Evolutionary conservation across 2,113 vertebrate genomes (phyloP).

Genomic region (Chaenocephalus aceratus): DNA sequence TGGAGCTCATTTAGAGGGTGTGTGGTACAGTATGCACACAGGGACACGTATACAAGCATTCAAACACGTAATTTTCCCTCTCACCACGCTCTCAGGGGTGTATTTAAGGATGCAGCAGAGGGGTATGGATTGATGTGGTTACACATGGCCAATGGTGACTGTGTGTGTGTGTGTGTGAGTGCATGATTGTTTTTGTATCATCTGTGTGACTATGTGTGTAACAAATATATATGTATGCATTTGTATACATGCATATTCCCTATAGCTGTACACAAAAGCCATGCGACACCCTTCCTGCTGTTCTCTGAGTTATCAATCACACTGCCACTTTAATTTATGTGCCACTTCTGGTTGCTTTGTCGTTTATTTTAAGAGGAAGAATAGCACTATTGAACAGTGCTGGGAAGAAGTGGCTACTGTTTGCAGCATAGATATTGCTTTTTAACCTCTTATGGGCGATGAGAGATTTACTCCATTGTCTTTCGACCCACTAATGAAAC

Average conservation of each 20-base stretch:
- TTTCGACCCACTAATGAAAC: background rate
- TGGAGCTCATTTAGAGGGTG: conserved; percentile 90
- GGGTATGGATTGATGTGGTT: conserved; percentile 88
- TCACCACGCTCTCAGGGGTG: conserved; percentile 85
- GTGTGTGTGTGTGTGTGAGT: conserved; percentile 4
- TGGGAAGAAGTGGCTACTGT: conserved; percentile 76
- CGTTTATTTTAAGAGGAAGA: conserved; percentile 89
- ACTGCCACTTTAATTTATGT: conserved; percentile 96
- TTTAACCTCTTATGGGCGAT: conserved; percentile 85
- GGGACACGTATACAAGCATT: conserved; percentile 42
- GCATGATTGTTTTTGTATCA: conserved; percentile 27
- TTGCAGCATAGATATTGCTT: conserved; percentile 78
- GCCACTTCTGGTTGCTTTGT: conserved; percentile 95
- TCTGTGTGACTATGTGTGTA: conserved; percentile 4
- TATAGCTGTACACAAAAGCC: conserved; percentile 2
- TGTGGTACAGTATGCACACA: conserved; percentile 83
- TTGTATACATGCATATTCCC: conserved; percentile 82
- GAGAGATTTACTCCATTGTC: conserved; percentile 58
- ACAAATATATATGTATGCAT: background rate
- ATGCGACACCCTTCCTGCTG: conserved; percentile 85
- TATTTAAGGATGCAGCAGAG: conserved; percentile 87
- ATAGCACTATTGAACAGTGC: conserved; percentile 88
- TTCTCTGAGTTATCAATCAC: conserved; percentile 92
- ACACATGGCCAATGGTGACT: conserved; percentile 76
- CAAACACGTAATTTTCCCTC: conserved; percentile 35